Evolutionary conservation across 2,113 vertebrate species (phyloP).

Genomic region (Proteles cristata): DNA sequence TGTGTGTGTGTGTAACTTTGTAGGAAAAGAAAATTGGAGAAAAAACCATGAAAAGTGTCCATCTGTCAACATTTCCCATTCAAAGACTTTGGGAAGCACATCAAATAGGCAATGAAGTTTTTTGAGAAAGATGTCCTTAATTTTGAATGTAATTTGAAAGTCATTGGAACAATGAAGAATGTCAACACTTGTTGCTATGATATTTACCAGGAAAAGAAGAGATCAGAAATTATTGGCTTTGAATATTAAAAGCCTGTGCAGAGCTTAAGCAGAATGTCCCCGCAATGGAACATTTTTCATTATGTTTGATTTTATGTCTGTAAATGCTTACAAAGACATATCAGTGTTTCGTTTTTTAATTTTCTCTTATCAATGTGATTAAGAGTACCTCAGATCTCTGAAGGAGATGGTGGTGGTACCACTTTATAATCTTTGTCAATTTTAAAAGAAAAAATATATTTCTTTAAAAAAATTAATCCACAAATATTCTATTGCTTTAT

Average conservation of each 20-base stretch:
- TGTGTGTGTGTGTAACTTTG: slow-evolving; percentile 3
- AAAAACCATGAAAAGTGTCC: slow-evolving; percentile 60
- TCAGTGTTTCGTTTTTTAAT: not conserved
- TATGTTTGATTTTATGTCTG: slow-evolving; percentile 8
- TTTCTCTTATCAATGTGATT: not conserved
- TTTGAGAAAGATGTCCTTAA: slow-evolving; percentile 52
- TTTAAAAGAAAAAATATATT: not conserved
- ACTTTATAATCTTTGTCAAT: slow-evolving; percentile 22
- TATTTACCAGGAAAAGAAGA: slow-evolving; percentile 49
- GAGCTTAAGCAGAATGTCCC: not conserved
- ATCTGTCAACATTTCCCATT: slow-evolving; percentile 49
- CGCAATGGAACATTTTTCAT: not conserved
- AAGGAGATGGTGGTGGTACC: not conserved
- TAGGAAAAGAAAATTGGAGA: slow-evolving; percentile 49
- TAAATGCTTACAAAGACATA: not conserved
- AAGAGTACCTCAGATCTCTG: not conserved
- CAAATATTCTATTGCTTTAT: not conserved
- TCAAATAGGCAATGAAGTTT: slow-evolving; percentile 54
- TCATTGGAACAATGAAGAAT: slow-evolving; percentile 48
- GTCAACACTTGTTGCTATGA: slow-evolving; percentile 38
- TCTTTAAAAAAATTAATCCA: slow-evolving; percentile 15
- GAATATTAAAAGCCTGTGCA: not conserved
- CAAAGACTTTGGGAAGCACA: slow-evolving; percentile 57
- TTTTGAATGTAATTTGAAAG: slow-evolving; percentile 66
- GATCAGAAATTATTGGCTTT: slow-evolving; percentile 29